Conservation (phyloP, 1,140 invertebrate genomes). For the Triops cancriformis region DNA sequence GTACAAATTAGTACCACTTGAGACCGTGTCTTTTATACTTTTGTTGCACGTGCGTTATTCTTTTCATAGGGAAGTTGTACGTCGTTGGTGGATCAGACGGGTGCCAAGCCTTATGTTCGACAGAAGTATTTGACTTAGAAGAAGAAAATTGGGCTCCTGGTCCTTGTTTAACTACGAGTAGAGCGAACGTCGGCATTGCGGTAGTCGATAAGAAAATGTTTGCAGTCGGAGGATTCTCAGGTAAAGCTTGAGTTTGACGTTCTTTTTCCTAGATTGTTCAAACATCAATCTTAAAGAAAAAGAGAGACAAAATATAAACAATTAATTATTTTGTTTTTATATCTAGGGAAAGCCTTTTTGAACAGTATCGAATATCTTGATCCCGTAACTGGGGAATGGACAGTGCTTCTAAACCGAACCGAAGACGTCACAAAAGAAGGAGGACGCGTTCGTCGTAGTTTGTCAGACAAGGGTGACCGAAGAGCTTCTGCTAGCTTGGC, state of each 20-base stretch:
- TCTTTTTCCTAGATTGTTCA: too few relatives aligned
- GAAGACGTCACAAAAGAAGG: not conserved
- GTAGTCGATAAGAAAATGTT: slow-evolving; percentile 60
- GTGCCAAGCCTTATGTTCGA: slow-evolving; percentile 55
- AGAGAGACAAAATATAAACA: not conserved
- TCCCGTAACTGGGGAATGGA: slow-evolving; percentile 60
- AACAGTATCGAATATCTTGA: slow-evolving; percentile 74
- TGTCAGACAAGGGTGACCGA: not conserved
- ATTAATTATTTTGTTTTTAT: slow-evolving; percentile 1
- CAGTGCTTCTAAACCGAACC: slow-evolving; percentile 45
- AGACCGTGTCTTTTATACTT: not conserved
- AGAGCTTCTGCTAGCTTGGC: not conserved
- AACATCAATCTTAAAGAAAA: too few relatives aligned
- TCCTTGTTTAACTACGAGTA: slow-evolving; percentile 54
- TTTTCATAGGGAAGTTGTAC: slow-evolving; percentile 48
- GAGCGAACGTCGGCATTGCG: slow-evolving; percentile 63
- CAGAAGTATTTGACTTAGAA: slow-evolving; percentile 56
- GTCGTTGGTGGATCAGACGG: slow-evolving; percentile 65
- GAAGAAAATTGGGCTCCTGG: slow-evolving; percentile 54
- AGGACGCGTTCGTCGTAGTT: not conserved
- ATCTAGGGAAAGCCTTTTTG: slow-evolving; percentile 59
- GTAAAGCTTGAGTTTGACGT: slow-evolving; percentile 41
- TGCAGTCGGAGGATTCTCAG: slow-evolving; percentile 69
- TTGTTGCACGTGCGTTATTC: not conserved
- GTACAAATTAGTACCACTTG: slow-evolving; percentile 36